Percentiles rank a stretch among this genome's conserved stretches.
Evolutionary conservation across 2,888 invertebrate genomes (phyloP).

Genomic region (Oligia latruncula): DNA sequence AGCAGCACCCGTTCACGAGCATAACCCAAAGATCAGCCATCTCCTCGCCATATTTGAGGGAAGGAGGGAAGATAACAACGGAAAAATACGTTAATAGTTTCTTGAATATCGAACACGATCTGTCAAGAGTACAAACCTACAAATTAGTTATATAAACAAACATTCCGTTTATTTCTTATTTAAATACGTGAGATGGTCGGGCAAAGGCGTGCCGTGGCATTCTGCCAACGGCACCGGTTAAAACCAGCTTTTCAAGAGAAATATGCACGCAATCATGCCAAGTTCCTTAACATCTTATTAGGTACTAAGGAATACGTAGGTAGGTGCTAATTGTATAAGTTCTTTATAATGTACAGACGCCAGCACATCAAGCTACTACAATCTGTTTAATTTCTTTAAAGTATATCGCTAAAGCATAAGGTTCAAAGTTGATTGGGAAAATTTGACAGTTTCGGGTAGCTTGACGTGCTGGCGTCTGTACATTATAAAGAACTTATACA

Average conservation of each 20-base stretch:
- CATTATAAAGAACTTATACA: not conserved
- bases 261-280: constrained; percentile 48
- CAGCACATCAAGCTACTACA: too few relatives aligned
- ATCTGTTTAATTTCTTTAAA: too few relatives aligned
- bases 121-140: constrained; percentile 1
- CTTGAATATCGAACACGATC: constrained; percentile 24
- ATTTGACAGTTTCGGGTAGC: too few relatives aligned
- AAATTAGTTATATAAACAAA: constrained; percentile 37
- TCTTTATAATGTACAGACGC: too few relatives aligned
- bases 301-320: not conserved
- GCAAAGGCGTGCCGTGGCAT: constrained; percentile 60
- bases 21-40: not conserved
- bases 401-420: too few relatives aligned
- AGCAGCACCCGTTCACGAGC: not conserved
- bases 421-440: too few relatives aligned
- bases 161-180: constrained; percentile 31
- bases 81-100: constrained; percentile 20
- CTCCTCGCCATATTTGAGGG: not conserved
- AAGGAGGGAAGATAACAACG: not conserved
- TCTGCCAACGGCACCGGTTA: constrained; percentile 53
- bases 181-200: constrained; percentile 41
- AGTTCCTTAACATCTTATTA: constrained; percentile 31
- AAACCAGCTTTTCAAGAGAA: constrained; percentile 45
- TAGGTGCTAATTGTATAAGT: constrained; percentile 7
- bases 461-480: too few relatives aligned